Base-by-base conservation (phyloP, 2,797 vertebrate genomes). In the Arrhamphus sclerolepis region DNA sequence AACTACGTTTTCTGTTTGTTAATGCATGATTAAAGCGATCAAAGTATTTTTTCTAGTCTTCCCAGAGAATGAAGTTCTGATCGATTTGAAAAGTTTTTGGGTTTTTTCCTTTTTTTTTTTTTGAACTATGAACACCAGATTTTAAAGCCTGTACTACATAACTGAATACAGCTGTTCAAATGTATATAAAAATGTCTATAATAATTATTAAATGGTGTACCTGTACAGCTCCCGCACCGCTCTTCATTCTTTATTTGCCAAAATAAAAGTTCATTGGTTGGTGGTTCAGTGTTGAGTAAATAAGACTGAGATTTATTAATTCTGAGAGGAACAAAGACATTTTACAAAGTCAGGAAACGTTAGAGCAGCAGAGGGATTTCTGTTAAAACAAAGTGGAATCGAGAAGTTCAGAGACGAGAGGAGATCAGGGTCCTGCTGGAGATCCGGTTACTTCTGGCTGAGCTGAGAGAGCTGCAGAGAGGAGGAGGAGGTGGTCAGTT, bases 141-240 rank as follows among this genome's bases (percentile, higher is more conserved):
- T 98, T 98, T 95, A 95, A 97, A 95, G 94, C 96, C 95, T 97
- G 95, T 98, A 96, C 94, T 93, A 95, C 95, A 93, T 93, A 95
- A 93, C 92, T 93, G 94, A 95, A 93, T 93, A 94, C 94, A 94
- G 86, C 90, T 95, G 94, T 95, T 95, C 91, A 96, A 94, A 96
- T 97, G 96, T 98, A 97, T 94, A 98, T 98, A 98, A 98, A n/a
- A 96, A 97, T 98, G 94, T 97, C 95, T 98, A 98, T 97, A 97
- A 98, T 97, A 97, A 98, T 96, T 98, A 98, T 95, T 96, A 97
- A 98, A 98, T 97, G 95, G 95, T 96, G 96, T 97, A 97, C 92
- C 94, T 97, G 95, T 96, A 96, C 83, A 84, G 93, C 61, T 60
- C 59, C 50, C 19, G 41, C 59, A 46, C 58, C 4, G 19, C 55